Conservation (phyloP, 2,888 invertebrate genomes). For the Morpho deidamia region DNA sequence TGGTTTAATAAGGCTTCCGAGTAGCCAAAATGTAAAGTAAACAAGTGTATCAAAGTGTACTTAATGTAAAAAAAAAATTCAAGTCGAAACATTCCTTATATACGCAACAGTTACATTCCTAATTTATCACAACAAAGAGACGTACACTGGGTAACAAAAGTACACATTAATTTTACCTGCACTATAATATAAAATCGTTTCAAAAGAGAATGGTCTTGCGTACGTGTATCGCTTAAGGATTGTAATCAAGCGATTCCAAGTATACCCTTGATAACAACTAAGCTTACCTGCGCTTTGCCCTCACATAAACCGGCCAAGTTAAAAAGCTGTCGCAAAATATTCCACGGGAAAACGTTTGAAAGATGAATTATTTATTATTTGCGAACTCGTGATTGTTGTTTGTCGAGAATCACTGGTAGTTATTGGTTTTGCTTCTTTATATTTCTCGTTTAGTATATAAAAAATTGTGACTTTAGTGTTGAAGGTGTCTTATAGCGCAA, state of each 20-base stretch:
- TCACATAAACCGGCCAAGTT: conserved; percentile 38
- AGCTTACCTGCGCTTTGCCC: conserved; percentile 35
- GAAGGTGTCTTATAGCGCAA: neutral
- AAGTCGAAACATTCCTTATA: neutral
- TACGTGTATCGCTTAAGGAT: conserved; percentile 18
- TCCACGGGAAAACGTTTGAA: conserved; percentile 1
- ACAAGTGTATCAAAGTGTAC: too few species aligned
- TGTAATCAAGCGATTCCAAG: conserved; percentile 38
- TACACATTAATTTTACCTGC: neutral
- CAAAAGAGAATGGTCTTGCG: neutral
- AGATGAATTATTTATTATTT: conserved; percentile 5
- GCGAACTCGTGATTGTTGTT: neutral
- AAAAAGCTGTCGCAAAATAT: conserved; percentile 23
- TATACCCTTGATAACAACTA: conserved; percentile 48
- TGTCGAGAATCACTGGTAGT: neutral
- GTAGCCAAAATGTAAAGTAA: too few species aligned
- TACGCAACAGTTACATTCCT: conserved; percentile 7
- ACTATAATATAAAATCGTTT: neutral
- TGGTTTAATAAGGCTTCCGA: too few species aligned
- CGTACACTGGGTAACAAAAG: conserved; percentile 2
- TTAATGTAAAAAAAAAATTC: neutral
- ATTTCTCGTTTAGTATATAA: neutral
- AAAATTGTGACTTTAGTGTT: neutral
- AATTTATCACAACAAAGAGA: conserved; percentile 9
- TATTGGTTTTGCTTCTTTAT: neutral